phyloP scores from a whole-genome alignment of 2,113 vertebrate species.

The Progne subis region DNA sequence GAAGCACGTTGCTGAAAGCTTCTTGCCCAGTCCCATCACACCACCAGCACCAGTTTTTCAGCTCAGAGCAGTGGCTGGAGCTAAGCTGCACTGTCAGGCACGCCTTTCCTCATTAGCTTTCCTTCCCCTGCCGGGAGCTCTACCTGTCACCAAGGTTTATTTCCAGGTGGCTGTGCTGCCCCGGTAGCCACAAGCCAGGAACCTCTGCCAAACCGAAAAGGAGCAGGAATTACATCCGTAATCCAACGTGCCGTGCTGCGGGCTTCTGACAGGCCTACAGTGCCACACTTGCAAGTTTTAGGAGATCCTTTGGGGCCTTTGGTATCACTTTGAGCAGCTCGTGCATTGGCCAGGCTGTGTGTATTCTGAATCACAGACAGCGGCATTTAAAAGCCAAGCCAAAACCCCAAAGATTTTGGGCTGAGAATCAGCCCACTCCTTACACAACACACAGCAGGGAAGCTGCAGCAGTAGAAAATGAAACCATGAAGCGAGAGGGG shows the following conservation, averaged over 20 bases:
- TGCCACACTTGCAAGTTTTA: background rate
- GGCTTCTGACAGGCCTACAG: background rate
- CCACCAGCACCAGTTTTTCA: background rate
- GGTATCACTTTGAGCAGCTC: background rate
- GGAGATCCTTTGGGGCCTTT: background rate
- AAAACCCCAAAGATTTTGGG: background rate
- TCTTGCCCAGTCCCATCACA: background rate
- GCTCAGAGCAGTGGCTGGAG: background rate
- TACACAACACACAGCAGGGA: background rate
- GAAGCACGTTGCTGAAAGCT: fast-evolving
- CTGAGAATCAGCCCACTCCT: background rate
- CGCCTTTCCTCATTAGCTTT: background rate
- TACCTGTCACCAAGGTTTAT: conserved; percentile 39
- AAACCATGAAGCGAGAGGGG: background rate
- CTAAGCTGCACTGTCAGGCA: conserved; percentile 7
- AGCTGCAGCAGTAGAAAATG: background rate
- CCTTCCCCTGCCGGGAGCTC: background rate
- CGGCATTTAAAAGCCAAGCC: background rate
- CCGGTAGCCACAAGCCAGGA: background rate
- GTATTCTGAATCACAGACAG: background rate
- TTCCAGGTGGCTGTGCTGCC: conserved; percentile 14
- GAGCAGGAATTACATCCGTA: background rate
- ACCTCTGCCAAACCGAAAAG: background rate
- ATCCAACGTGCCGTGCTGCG: fast-evolving
- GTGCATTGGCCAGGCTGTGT: background rate